Conservation (phyloP, 2,797 vertebrate genomes). For the Spheniscus humboldti region DNA sequence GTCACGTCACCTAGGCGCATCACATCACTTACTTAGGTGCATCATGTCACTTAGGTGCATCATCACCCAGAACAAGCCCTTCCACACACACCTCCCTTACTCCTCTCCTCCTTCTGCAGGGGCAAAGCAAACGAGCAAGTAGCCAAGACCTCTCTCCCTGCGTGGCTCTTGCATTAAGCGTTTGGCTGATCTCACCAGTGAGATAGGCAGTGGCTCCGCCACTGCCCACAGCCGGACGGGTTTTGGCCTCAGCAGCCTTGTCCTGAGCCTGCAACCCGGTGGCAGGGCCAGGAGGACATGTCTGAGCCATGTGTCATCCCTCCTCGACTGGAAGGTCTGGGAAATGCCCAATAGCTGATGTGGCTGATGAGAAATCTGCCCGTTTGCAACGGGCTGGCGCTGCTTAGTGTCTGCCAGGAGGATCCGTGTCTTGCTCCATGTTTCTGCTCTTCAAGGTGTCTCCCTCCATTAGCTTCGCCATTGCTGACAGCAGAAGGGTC, state of each 20-base stretch:
- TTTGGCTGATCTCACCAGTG: background rate
- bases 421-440: background rate
- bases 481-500: background rate
- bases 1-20: background rate
- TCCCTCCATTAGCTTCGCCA: background rate
- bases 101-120: background rate
- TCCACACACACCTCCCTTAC: background rate
- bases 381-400: background rate
- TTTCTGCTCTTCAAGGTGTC: background rate
- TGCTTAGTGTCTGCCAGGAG: background rate
- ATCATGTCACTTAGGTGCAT: background rate
- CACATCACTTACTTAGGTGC: background rate
- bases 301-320: accelerated
- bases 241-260: background rate
- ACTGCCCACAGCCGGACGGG: background rate
- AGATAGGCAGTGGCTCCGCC: no score
- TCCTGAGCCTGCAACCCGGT: background rate
- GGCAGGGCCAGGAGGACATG: background rate
- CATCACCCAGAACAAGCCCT: background rate
- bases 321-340: background rate
- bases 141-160: background rate
- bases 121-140: background rate
- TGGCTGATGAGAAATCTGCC: accelerated
- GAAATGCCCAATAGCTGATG: background rate
- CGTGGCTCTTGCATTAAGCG: accelerated